Evolutionary conservation across 1,140 invertebrate species (phyloP), one percentile per base, ranked within the genome.

Genomic region (Micrasema longulum): DNA sequence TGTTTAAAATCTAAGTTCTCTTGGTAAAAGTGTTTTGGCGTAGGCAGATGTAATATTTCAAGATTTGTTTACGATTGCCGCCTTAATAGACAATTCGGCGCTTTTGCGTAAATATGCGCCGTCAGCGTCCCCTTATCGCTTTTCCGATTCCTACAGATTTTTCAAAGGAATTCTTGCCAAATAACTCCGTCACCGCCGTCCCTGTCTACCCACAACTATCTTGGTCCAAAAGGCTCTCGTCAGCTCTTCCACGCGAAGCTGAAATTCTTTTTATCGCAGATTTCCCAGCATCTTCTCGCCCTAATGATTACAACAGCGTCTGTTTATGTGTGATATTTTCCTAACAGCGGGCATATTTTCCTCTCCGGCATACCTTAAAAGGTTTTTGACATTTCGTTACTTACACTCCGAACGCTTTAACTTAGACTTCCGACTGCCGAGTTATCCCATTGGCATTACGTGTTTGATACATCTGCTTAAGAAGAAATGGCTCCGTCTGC

Each of bases 31-130:
- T n/a, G n/a, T n/a, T n/a, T n/a, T n/a, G n/a, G n/a, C n/a, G n/a
- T n/a, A n/a, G n/a, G n/a, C n/a, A n/a, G n/a, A n/a, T n/a, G n/a
- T n/a, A 52, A 57, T 66, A 65, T 71, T 52, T 52, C 66, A 16
- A 38, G 66, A 74, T 69, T 66, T 70, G 55, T 74, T 69, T 65
- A 57, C 67, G 72, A 74, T 74, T 71, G 62, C 41, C 45, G 52
- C 14, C 43, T 74, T 63, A 71, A 70, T 74, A 67, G 63, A 63
- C 48, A 60, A 69, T 73, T 69, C 60, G 7, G 65, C 31, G 47
- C 36, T 45, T 48, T 45, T 62, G 18, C 52, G 11, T 41, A 11
- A 12, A 68, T 9, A 22, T 36, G 50, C 50, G 1, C 10, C 31
- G 50, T 68, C 66, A 45, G 45, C 66, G 41, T 47, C 45, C 16